Base-by-base conservation (phyloP, 2,113 vertebrate species). In the Misgurnus mizolepis region DNA sequence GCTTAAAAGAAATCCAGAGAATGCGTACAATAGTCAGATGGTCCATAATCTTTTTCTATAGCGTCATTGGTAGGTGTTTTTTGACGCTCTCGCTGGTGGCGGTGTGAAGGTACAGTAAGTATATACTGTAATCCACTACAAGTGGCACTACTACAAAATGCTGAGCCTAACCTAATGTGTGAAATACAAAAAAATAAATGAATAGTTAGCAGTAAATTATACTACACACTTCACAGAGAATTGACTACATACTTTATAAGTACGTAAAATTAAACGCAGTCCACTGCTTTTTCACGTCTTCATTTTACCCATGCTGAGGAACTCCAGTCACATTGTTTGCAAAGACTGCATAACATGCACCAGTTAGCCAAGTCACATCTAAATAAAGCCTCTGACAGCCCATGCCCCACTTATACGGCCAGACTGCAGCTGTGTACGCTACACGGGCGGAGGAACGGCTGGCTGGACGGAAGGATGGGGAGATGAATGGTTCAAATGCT, bases 401-500 rank as follows among this genome's bases (percentile, higher is more conserved):
- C 82, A 73, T 86, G 67, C 71, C 79, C 76, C 78, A 76, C 67
- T 80, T 71, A 50, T 68, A 64, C 73, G 74, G 74, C 72, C 70
- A 83, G 71, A 73, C 58, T 86, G 82, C 87, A 88, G 92, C 92
- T 93, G 92, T 82, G 88, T 88, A 88, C 83, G 82, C 82, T 62
- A 87, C 78, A 80, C 84, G 89, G 87, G 86, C 86, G 86, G 86
- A 85, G 83, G 85, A 91, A 90, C 90, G 91, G 91, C 90, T 92
- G 90, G 90, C 90, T 92, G 90, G 88, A 84, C 89, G 88, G 84
- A 83, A 84, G 82, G 79, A 88, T 81, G 76, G 79, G 76, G 60
- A 80, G 75, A 80, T 85, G 89, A 91, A 92, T 92, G 90, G 89
- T 90, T 89, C 86, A 91, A 89, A 92, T 90, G 88, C 88, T 91